Base-by-base conservation (phyloP, 2,888 invertebrate genomes). In the Drosophila prostipennis region DNA sequence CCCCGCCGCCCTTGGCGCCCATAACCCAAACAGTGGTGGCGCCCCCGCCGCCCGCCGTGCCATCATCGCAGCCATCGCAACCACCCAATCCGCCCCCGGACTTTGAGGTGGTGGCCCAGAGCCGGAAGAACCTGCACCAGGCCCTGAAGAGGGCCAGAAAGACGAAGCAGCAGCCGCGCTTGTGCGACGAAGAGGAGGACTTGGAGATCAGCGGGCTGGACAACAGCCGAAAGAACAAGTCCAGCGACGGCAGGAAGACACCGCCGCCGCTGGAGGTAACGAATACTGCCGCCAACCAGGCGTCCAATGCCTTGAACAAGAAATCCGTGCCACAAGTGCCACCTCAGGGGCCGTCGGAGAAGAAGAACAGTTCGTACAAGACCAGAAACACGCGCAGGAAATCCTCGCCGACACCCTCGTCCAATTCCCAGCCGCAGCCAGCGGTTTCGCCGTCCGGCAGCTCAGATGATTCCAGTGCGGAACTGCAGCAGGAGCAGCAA, bases 61-160 rank as follows among this genome's bases (percentile, higher is more conserved):
- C 32, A 8, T 32, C 10, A 3, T 34, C 34, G 10, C 8, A 3
- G 19, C 11, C 29, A 10, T 10, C 29, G 6, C 13, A 19, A 10
- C 53, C 48, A 6, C 6, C 14, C 2, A 36, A 19, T 46, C 13
- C 36, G 2, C 23, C 74, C 2, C 19, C 46, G 19, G 37, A 43
- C 60, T 61, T 73, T 39, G 72, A 79, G 37, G 55, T 34, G 7
- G 86, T 87, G 43, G 89, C 89, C 5, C 89, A 87, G 72, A 91
- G 91, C 60, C 90, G 92, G 2, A 67, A 89, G 74, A 91, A 91
- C 83, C 76, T 92, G 36, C 83, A 89, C 1, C 87, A 91, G 61
- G 91, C 91, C 0, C 56, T 92, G 16, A 90, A 87, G 19, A 90
- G 91, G 23, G 91, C 92, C 0, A 87, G 89, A 14, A 90, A 86